Conservation (phyloP, 2,888 invertebrate species). For the Papilio protenor region DNA sequence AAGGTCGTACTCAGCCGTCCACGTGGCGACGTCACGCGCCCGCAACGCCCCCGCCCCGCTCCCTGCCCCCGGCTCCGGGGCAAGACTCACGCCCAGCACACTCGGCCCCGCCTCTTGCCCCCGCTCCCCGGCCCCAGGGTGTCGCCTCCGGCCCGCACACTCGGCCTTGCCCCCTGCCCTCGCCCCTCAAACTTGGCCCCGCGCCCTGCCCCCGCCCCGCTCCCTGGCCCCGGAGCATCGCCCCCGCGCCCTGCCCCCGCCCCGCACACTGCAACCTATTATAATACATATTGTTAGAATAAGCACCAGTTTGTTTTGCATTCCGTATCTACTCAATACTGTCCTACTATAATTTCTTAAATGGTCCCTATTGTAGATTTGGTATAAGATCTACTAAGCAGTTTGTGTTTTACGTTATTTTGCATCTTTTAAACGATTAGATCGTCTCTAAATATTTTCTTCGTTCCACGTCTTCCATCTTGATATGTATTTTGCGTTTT, state of each 20-base stretch:
- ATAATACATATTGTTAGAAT: background rate
- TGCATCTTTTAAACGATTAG: slow-evolving; percentile 29
- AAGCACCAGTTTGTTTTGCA: slow-evolving; percentile 1
- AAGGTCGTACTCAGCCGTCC: slow-evolving; percentile 69
- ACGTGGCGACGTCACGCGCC: slow-evolving; percentile 57
- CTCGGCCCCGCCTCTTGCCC: background rate
- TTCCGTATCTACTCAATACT: background rate
- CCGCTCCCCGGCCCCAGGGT: background rate
- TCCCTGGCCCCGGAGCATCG: background rate
- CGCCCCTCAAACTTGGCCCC: too few species aligned
- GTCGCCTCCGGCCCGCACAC: background rate
- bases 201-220: background rate
- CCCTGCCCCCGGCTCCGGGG: background rate
- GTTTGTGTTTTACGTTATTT: background rate
- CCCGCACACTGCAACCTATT: background rate
- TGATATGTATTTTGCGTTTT: slow-evolving; percentile 32
- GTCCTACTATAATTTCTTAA: background rate
- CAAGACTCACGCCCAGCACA: background rate
- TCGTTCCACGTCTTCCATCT: slow-evolving; percentile 38
- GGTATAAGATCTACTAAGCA: background rate
- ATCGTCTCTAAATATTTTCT: slow-evolving; percentile 34
- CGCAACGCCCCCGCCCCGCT: background rate
- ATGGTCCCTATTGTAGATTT: background rate
- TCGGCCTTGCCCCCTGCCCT: background rate
- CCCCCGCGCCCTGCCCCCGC: background rate